A percentile compares a stretch with the other conserved stretches of the same genome.
phyloP scores from a whole-genome alignment of 1,140 invertebrate genomes.

The Diprion similis region DNA sequence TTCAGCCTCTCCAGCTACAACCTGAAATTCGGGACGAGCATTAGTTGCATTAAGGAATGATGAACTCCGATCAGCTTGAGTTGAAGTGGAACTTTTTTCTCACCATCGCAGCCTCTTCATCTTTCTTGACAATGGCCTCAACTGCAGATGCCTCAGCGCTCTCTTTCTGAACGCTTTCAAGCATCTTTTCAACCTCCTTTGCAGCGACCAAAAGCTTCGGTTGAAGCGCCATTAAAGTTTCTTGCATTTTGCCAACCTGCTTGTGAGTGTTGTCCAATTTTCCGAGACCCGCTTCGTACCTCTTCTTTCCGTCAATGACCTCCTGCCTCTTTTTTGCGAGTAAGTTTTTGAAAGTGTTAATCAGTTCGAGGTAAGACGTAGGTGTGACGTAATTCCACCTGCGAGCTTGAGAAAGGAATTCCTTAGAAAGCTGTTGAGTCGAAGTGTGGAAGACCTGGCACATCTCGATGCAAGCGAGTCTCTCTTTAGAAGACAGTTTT shows the following conservation, averaged over 20 bases:
- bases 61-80: too few species aligned
- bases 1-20: slow-evolving; percentile 67
- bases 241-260: slow-evolving; percentile 87
- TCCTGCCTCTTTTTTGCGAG: slow-evolving; percentile 76
- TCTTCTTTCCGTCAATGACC: slow-evolving; percentile 69
- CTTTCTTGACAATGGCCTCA: slow-evolving; percentile 69
- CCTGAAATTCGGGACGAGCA: slow-evolving; percentile 29
- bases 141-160: slow-evolving; percentile 83
- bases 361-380: slow-evolving; percentile 92
- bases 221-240: slow-evolving; percentile 82
- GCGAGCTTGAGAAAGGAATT: slow-evolving; percentile 72
- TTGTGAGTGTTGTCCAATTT: slow-evolving; percentile 85
- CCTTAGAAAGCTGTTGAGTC: slow-evolving; percentile 77
- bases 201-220: slow-evolving; percentile 89
- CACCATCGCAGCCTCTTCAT: slow-evolving; percentile 72
- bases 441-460: slow-evolving; percentile 92
- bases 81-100: slow-evolving; percentile 40
- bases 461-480: slow-evolving; percentile 79
- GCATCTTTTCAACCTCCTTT: slow-evolving; percentile 80
- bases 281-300: slow-evolving; percentile 85
- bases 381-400: slow-evolving; percentile 91
- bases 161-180: slow-evolving; percentile 81
- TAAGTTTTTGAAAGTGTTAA: slow-evolving; percentile 87
- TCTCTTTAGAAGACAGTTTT: slow-evolving; percentile 74
- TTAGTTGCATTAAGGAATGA: background rate